phyloP scores from a whole-genome alignment of 2,888 invertebrate genomes.

The Leptodirus hochenwartii region DNA sequence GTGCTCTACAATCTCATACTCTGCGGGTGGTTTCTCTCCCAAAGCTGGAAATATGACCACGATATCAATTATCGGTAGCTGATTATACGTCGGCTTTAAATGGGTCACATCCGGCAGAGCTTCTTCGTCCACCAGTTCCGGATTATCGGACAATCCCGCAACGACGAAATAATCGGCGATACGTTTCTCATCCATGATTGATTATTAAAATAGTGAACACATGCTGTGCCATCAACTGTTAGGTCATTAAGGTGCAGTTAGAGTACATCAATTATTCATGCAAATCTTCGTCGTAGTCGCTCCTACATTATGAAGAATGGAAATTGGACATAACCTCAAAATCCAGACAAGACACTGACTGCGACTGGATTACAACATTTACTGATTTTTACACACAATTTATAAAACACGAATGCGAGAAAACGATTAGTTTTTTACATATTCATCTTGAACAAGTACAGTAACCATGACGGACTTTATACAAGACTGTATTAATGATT shows the following conservation, averaged over 20 bases:
- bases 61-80: conserved; percentile 92
- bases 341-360: no score
- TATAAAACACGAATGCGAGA: no score
- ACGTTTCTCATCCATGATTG: conserved; percentile 66
- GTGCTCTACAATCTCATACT: conserved; percentile 47
- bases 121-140: conserved; percentile 55
- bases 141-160: conserved; percentile 77
- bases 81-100: conserved; percentile 61
- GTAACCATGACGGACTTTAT: no score
- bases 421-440: no score
- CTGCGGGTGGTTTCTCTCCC: conserved; percentile 70
- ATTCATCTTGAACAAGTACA: no score
- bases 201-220: not conserved
- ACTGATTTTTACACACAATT: no score
- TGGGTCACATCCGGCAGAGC: conserved; percentile 58
- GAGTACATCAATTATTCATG: conserved; percentile 4
- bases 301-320: no score
- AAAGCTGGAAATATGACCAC: conserved; percentile 78
- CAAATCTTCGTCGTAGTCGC: no score
- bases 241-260: conserved; percentile 7
- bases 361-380: no score
- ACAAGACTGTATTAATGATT: no score
- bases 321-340: no score
- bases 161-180: conserved; percentile 98
- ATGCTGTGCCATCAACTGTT: conserved; percentile 5